A percentile compares a stretch with the other conserved stretches of the same genome.
These are phyloP conservation scores for Lymantria dispar DNA, from an alignment of 2,888 invertebrate species.

Conservation along the genomic window DNA sequence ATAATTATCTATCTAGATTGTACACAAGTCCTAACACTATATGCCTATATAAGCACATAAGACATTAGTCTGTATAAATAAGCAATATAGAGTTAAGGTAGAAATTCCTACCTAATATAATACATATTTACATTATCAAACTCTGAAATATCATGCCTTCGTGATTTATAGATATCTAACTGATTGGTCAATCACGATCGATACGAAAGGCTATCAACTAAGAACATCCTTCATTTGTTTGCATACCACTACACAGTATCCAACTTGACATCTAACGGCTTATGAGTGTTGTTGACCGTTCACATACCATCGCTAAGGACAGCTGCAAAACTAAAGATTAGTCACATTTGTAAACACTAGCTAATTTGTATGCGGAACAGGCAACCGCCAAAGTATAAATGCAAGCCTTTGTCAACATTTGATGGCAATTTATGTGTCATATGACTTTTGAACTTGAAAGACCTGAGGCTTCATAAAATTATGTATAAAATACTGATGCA, in stretches of 20 bases:
- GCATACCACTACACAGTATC: neutral
- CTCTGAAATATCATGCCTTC: too few species aligned
- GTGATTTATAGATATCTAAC: neutral
- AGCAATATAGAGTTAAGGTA: too few species aligned
- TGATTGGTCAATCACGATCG: neutral
- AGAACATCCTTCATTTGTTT: neutral
- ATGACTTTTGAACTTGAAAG: constrained; percentile 32
- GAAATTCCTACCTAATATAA: too few species aligned
- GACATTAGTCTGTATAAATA: too few species aligned
- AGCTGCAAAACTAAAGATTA: constrained; percentile 47
- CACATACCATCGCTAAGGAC: constrained; percentile 11
- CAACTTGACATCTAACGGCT: neutral
- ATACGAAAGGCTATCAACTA: neutral
- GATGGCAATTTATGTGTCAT: constrained; percentile 55
- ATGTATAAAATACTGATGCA: too few species aligned
- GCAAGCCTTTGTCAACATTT: constrained; percentile 49
- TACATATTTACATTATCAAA: too few species aligned
- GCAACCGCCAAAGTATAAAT: constrained; percentile 40
- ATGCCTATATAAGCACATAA: too few species aligned
- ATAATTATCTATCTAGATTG: too few species aligned
- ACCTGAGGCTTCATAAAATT: neutral
- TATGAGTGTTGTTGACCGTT: constrained; percentile 11
- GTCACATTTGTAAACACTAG: constrained; percentile 41
- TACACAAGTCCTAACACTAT: too few species aligned
- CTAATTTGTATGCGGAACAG: constrained; percentile 46